Evolutionary conservation across 2,888 invertebrate species (phyloP).

Genomic region (Morpho deidamia): DNA sequence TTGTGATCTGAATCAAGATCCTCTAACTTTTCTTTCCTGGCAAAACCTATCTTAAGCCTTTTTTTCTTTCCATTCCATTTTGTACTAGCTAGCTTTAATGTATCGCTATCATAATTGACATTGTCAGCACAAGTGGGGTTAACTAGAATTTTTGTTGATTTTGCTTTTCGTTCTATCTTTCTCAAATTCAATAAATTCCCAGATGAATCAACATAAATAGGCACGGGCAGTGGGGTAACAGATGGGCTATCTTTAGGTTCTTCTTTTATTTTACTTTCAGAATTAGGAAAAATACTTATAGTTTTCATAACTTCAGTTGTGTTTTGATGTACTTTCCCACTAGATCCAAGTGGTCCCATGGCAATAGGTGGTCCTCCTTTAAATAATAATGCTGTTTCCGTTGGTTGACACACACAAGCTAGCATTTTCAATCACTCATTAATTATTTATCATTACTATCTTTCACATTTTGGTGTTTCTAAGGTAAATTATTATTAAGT

Average conservation of each 20-base stretch:
- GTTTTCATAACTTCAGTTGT: constrained; percentile 54
- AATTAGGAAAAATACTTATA: constrained; percentile 49
- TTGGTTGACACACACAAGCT: constrained; percentile 83
- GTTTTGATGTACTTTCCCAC: constrained; percentile 57
- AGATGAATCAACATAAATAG: constrained; percentile 49
- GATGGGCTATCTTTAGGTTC: constrained; percentile 51
- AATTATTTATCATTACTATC: constrained; percentile 49
- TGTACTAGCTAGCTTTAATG: constrained; percentile 48
- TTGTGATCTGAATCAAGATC: constrained; percentile 47
- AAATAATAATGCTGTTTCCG: constrained; percentile 75
- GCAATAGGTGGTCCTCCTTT: constrained; percentile 73
- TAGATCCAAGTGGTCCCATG: constrained; percentile 74
- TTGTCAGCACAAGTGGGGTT: constrained; percentile 69
- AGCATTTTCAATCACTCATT: constrained; percentile 75
- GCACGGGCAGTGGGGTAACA: constrained; percentile 48
- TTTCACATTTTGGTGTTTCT: constrained; percentile 40
- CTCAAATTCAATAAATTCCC: constrained; percentile 62
- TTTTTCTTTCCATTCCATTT: constrained; percentile 73
- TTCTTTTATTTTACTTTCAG: constrained; percentile 47
- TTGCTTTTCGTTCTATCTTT: constrained; percentile 67
- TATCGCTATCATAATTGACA: constrained; percentile 64
- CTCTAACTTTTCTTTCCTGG: constrained; percentile 37
- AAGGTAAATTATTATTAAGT: constrained; percentile 9
- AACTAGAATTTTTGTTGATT: constrained; percentile 71
- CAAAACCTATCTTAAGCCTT: constrained; percentile 54